Evolutionary conservation across 2,113 vertebrate genomes (phyloP).

Genomic region (Hippolais icterina): DNA sequence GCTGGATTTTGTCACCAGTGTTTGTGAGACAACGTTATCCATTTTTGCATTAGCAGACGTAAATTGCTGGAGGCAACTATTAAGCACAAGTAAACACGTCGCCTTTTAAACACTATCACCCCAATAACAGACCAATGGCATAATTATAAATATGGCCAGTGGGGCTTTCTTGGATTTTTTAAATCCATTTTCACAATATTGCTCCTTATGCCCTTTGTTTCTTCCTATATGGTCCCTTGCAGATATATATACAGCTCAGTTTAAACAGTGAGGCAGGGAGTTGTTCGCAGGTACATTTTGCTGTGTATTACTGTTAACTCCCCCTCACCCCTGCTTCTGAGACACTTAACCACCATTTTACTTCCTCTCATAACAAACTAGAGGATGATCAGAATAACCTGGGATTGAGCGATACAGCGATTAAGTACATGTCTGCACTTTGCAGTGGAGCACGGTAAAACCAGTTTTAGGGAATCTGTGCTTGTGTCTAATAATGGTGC

Average conservation of each 20-base stretch:
- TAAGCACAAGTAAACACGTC: neutral
- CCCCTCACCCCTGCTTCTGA: neutral
- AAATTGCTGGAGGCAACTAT: slow-evolving; percentile 16
- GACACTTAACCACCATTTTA: neutral
- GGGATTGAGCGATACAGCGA: neutral
- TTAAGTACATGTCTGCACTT: neutral
- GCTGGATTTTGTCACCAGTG: neutral
- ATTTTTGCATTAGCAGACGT: neutral
- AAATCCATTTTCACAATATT: neutral
- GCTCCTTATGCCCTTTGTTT: neutral
- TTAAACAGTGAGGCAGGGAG: neutral
- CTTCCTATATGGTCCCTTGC: neutral
- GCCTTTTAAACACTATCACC: neutral
- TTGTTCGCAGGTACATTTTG: neutral
- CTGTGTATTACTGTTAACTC: neutral
- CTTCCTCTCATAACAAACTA: neutral
- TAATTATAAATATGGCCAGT: neutral
- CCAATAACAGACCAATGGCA: neutral
- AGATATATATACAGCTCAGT: neutral
- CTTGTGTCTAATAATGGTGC: neutral
- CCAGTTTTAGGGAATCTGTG: neutral
- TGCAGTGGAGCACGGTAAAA: neutral
- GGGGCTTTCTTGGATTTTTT: neutral
- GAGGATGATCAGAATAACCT: neutral
- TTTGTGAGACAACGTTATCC: neutral